Evolutionary conservation across 2,888 invertebrate genomes (phyloP), one percentile per base, ranked within the genome.

Genomic region (Drosophila suboccidentalis): DNA sequence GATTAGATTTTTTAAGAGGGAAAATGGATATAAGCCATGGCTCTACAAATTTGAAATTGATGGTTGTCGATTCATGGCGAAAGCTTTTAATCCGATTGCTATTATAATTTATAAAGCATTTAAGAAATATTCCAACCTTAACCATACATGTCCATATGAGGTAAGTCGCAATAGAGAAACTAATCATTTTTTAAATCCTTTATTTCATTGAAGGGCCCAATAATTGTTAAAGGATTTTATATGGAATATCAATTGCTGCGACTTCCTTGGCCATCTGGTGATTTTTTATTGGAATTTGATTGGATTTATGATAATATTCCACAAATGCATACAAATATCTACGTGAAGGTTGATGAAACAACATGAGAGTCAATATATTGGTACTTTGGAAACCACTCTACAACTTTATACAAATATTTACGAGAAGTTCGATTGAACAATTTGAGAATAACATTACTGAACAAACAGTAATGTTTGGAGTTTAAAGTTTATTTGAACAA

Each of bases 11-110:
- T 51, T 50, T 1, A 62, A 71, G 22, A 71, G 71, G 32, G 70
- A 49, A 0, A 84, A 50, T 19, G 82, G 74, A 0, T 81, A 75
- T 36, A 71, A 71, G 26, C 79, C 76, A 0, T 79, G 73, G 65
- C 19, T 80, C 0, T 15, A 68, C 2, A 51, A 71, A 10, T 1
- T 3, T 0, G 41, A 41, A 1, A 1, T 80, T 13, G 73, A 82
- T 36, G 47, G 9, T 1, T 82, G 83, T n/a, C 51, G 49, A 4
- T 83, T 53, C 15, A 0, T 83, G 3, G 29, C 13, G 5, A 51
- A 44, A 4, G 38, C 58, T 0, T 75, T 66, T 10, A 55, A 71
- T 55, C 71, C 68, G 4, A 1, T 74, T 6, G 57, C 13, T 0
- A 61, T 63, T 1, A n/a, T 74, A 1, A 1, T 80, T 0, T 64